Evolutionary conservation across 2,797 vertebrate genomes (phyloP).

Genomic region (Menidia menidia): DNA sequence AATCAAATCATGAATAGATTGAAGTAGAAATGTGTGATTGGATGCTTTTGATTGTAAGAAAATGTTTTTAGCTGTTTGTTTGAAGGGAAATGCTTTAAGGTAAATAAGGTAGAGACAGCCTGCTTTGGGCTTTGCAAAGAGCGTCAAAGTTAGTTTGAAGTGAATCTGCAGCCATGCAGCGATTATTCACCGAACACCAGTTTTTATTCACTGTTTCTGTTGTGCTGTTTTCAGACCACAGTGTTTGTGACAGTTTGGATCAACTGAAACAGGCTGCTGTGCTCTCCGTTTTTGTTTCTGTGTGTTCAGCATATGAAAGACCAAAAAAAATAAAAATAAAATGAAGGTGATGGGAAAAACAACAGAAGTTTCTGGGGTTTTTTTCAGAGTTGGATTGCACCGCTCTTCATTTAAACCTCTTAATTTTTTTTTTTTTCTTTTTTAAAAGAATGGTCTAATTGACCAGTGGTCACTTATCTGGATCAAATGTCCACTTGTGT

Average conservation of each 20-base stretch:
- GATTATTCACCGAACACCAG: not conserved
- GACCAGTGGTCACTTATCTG: too few species aligned
- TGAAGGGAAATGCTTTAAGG: too few species aligned
- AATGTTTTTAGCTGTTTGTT: too few species aligned
- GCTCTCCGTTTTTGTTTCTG: not conserved
- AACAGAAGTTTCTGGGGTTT: not conserved
- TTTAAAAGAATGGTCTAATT: too few species aligned
- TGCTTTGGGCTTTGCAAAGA: not conserved
- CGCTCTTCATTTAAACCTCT: too few species aligned
- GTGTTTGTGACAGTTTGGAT: not conserved
- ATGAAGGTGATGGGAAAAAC: not conserved
- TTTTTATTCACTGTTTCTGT: not conserved
- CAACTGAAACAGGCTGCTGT: not conserved
- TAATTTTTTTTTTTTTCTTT: too few species aligned
- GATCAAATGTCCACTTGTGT: too few species aligned
- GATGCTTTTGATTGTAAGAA: too few species aligned
- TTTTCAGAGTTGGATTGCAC: not conserved
- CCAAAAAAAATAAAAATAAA: not conserved
- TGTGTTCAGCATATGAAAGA: not conserved
- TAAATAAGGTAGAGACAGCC: too few species aligned
- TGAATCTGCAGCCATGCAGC: not conserved
- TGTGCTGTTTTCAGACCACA: not conserved
- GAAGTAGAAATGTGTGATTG: too few species aligned
- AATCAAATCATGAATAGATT: too few species aligned
- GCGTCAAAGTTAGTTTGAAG: not conserved